Evolutionary conservation across 2,113 vertebrate species (phyloP).

Genomic region (Oncorhynchus nerka): DNA sequence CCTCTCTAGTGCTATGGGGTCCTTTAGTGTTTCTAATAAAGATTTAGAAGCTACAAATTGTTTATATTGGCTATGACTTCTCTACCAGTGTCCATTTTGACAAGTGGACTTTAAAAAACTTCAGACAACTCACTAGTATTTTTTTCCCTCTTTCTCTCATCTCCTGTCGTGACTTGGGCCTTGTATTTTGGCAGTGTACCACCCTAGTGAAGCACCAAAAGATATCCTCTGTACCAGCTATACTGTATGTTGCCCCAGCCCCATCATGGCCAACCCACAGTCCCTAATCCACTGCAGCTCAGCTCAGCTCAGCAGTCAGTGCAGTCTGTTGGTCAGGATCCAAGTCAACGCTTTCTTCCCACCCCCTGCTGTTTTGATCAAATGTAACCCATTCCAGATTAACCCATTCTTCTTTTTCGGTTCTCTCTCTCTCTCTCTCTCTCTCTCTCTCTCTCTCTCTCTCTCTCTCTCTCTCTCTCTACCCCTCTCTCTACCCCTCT

Average conservation of each 20-base stretch:
- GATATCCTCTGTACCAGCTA: neutral
- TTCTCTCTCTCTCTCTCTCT: neutral
- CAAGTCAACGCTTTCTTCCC: neutral
- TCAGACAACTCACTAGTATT: constrained; percentile 1
- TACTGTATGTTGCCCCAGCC: neutral
- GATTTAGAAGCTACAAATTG: too few relatives aligned
- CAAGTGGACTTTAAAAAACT: neutral
- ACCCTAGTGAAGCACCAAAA: too few relatives aligned
- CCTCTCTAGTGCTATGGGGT: too few relatives aligned
- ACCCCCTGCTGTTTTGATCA: neutral
- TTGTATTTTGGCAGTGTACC: too few relatives aligned
- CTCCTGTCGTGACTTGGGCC: neutral
- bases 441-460: neutral
- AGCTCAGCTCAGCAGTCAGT: constrained; percentile 5
- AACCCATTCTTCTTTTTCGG: neutral
- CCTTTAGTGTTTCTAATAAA: too few relatives aligned
- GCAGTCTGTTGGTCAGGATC: neutral
- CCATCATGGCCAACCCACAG: constrained; percentile 24
- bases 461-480: constrained; percentile 3
- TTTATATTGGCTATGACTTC: constrained; percentile 1
- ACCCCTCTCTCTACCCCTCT: neutral
- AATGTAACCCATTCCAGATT: constrained; percentile 13
- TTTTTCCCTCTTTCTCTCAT: neutral
- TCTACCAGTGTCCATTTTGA: constrained; percentile 8
- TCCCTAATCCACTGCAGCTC: constrained; percentile 34